phyloP scores from a whole-genome alignment of 2,888 invertebrate species.

The Dendrolimus houi region DNA sequence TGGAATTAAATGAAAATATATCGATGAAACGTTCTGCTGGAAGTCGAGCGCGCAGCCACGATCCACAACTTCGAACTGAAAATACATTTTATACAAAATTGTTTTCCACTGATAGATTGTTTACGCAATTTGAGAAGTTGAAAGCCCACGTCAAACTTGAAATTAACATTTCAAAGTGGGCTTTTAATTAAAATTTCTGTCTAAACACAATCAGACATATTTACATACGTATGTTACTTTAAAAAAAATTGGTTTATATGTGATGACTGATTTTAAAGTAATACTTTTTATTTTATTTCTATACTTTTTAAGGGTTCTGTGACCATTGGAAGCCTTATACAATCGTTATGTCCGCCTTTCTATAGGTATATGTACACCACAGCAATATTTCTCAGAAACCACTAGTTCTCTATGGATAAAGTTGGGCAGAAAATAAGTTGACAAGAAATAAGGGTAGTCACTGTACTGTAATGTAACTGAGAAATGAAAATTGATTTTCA shows the following conservation, averaged over 20 bases:
- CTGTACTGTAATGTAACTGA: too few relatives aligned
- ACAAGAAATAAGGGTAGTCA: too few relatives aligned
- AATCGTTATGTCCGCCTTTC: too few relatives aligned
- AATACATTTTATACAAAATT: conserved; percentile 17
- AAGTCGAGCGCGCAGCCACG: conserved; percentile 6
- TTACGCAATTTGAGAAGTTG: conserved; percentile 13
- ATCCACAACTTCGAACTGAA: conserved; percentile 13
- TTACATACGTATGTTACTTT: conserved; percentile 6
- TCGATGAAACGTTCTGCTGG: conserved; percentile 4
- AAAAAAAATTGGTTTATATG: background rate
- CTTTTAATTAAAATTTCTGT: conserved; percentile 23
- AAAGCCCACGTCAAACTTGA: conserved; percentile 21
- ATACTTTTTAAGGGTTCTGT: too few relatives aligned
- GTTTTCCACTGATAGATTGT: conserved; percentile 24
- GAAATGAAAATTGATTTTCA: too few relatives aligned
- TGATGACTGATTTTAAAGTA: too few relatives aligned
- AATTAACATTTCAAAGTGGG: conserved; percentile 16
- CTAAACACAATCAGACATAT: conserved; percentile 3
- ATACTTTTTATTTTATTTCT: too few relatives aligned
- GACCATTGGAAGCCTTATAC: too few relatives aligned
- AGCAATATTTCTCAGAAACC: too few relatives aligned
- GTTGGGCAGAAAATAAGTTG: too few relatives aligned
- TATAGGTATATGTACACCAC: too few relatives aligned
- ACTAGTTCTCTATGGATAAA: too few relatives aligned
- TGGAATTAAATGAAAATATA: conserved; percentile 10